Evolutionary conservation across 2,113 vertebrate genomes (phyloP).

Genomic region (Poecile atricapillus): DNA sequence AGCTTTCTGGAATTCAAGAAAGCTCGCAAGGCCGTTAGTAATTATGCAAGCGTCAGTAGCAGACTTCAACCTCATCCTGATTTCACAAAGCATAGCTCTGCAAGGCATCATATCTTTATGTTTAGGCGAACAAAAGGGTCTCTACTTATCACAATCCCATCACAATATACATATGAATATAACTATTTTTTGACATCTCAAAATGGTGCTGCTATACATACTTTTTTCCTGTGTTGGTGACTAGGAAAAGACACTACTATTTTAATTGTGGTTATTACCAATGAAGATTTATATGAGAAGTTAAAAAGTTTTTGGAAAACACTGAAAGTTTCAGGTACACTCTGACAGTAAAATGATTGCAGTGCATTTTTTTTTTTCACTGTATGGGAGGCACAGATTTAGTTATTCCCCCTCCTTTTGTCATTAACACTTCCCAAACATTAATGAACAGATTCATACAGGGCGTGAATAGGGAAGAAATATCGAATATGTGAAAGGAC

Average conservation of each 20-base stretch:
- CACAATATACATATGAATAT: too few species aligned
- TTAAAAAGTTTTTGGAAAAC: not conserved
- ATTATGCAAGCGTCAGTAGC: too few species aligned
- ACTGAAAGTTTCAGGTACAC: not conserved
- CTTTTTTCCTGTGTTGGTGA: not conserved
- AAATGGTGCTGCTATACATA: fast-evolving
- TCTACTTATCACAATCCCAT: too few species aligned
- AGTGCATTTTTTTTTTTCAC: not conserved
- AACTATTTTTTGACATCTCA: not conserved
- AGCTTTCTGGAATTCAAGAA: too few species aligned
- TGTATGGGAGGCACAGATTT: not conserved
- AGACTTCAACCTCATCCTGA: too few species aligned
- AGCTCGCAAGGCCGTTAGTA: too few species aligned
- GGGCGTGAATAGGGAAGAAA: not conserved
- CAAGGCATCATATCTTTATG: too few species aligned
- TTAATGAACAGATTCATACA: not conserved
- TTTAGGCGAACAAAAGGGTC: too few species aligned
- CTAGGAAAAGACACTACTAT: not conserved
- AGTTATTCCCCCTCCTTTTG: not conserved
- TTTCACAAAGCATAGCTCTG: too few species aligned
- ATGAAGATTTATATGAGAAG: not conserved
- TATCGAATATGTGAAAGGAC: not conserved
- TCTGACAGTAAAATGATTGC: not conserved
- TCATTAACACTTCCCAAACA: not conserved
- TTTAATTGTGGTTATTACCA: not conserved